Evolutionary conservation across 2,113 vertebrate genomes (phyloP), one percentile per base, ranked within the genome.

Genomic region (Coturnix japonica): DNA sequence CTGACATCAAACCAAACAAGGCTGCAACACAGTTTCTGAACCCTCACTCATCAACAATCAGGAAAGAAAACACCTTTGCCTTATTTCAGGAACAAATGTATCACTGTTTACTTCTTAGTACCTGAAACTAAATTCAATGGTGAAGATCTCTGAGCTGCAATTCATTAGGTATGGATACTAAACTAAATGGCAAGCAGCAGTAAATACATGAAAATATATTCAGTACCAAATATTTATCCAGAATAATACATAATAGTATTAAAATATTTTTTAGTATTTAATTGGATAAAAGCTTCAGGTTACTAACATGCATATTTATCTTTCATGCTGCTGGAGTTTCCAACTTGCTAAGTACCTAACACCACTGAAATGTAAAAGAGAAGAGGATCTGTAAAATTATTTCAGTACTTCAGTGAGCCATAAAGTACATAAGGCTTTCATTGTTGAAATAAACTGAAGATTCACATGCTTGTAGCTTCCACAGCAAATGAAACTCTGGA

Each of bases 361-460:
- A 46, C 30, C 20, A 71, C 23, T n/a, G 33, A 53, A 35, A 17
- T 3, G 54, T 8, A 5, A 1, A 61, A 78, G 69, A 73, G 31
- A 74, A 17, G 39, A 69, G 31, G 28, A 43, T 21, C 61, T 54
- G 47, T 5, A 69, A 39, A 90, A 72, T 16, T 20, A 57, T 47
- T 74, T 88, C 20, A 91, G 49, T 54, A 85, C 47, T 92, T 90
- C 41, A 78, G n/a, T 74, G 11, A 87, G n/a, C 53, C 66, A 69
- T 18, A 15, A 90, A 81, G 65, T 37, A 86, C 21, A 72, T 0
- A 2, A 83, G 14, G 11, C 16, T 28, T 83, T 61, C 73, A 69
- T 11, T 71, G 49, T 4, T 74, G 44, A 39, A 91, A 81, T 37
- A 37, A 94, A 76, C 25, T 44, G 13, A 85, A 64, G 23, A 47